Evolutionary conservation across 2,888 invertebrate species (phyloP).

Genomic region (Ophion ellenae): DNA sequence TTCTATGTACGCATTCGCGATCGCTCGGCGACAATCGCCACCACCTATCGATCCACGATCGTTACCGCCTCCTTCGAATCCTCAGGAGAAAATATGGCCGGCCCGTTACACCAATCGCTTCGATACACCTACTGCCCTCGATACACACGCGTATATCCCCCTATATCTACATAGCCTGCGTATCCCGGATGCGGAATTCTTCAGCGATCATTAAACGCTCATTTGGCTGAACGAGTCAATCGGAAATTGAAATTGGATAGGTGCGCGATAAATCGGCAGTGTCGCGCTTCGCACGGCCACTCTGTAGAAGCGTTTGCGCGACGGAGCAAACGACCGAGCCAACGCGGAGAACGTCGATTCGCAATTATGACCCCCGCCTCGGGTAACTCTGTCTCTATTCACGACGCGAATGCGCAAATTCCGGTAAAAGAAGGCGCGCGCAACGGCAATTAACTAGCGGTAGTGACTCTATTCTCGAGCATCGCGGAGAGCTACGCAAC

Average conservation of each 20-base stretch:
- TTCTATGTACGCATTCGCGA: not conserved
- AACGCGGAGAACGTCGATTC: slow-evolving; percentile 22
- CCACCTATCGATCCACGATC: slow-evolving; percentile 60
- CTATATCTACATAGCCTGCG: no score
- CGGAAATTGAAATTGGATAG: no score
- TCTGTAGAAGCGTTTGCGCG: no score
- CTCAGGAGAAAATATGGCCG: slow-evolving; percentile 75
- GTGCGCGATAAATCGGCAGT: no score
- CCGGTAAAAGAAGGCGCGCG: slow-evolving; percentile 38
- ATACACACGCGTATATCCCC: not conserved
- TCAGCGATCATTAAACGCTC: no score
- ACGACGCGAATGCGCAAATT: slow-evolving; percentile 39
- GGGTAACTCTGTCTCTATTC: slow-evolving; percentile 53
- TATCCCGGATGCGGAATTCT: no score
- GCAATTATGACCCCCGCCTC: slow-evolving; percentile 34
- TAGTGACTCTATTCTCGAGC: slow-evolving; percentile 59
- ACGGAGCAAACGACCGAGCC: not conserved
- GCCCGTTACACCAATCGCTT: slow-evolving; percentile 41
- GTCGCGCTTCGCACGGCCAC: no score
- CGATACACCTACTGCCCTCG: not conserved
- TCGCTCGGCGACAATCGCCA: slow-evolving; percentile 35
- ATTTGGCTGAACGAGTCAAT: no score
- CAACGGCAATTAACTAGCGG: slow-evolving; percentile 52
- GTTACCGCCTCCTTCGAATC: slow-evolving; percentile 72
- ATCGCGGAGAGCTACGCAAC: slow-evolving; percentile 30